Conservation (phyloP, 2,113 vertebrate genomes). For the Artemisiospiza belli region DNA sequence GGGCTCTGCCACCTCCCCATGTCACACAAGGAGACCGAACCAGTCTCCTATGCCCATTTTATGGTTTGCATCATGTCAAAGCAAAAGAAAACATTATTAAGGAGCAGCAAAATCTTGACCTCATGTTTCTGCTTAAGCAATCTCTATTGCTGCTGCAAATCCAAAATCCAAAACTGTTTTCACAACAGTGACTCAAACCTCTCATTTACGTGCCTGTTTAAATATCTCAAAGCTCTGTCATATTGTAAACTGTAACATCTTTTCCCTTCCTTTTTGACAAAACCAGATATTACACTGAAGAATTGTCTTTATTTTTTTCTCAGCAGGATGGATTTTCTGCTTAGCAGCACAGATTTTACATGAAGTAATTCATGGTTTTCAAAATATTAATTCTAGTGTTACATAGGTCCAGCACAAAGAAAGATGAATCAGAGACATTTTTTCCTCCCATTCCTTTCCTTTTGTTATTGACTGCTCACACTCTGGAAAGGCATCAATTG, state of each 20-base stretch:
- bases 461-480: neutral
- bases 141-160: neutral
- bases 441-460: neutral
- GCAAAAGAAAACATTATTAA: neutral
- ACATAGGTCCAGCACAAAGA: neutral
- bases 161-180: neutral
- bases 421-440: neutral
- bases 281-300: neutral
- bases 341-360: conserved; percentile 2
- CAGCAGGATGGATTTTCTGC: conserved; percentile 1
- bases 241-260: neutral
- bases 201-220: neutral
- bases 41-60: neutral
- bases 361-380: conserved; percentile 11
- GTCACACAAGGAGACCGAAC: neutral
- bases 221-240: neutral
- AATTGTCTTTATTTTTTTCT: neutral
- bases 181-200: neutral
- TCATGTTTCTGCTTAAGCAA: neutral
- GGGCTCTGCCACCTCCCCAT: neutral
- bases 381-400: conserved; percentile 40
- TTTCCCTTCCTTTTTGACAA: neutral
- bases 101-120: neutral
- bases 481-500: neutral
- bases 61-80: neutral